Evolutionary conservation across 2,888 invertebrate species (phyloP).

Genomic region (Pristionchus entomophagus): DNA sequence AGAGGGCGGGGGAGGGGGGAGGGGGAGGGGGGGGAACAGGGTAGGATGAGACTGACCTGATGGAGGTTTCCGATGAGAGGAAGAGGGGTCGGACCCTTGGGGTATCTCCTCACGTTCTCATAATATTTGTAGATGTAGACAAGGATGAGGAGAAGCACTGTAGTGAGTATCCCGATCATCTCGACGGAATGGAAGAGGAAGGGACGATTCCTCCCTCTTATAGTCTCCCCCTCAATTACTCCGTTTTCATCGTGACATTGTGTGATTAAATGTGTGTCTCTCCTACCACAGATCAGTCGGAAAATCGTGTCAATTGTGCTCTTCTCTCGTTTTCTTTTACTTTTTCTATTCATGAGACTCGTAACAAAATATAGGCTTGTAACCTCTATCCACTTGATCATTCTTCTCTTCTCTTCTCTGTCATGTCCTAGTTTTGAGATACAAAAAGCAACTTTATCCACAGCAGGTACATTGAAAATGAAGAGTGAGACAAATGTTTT

Average conservation of each 20-base stretch:
- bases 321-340: background rate
- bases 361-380: background rate
- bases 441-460: conserved; percentile 34
- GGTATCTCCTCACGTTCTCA: conserved; percentile 38
- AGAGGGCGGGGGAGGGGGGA: no score
- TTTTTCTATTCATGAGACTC: background rate
- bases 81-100: conserved; percentile 19
- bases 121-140: no score
- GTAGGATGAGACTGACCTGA: background rate
- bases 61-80: conserved; percentile 42
- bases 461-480: conserved; percentile 26
- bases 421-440: no score
- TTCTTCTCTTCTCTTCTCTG: background rate
- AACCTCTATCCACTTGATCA: background rate
- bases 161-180: conserved; percentile 14
- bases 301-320: background rate
- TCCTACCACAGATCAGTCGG: background rate
- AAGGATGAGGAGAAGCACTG: background rate
- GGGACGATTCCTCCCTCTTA: background rate
- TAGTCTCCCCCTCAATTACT: background rate
- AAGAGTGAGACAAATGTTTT: background rate
- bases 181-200: background rate
- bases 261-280: background rate
- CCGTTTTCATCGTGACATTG: conserved; percentile 25
- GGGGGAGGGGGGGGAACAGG: no score